A percentile compares a stretch with the other conserved stretches of the same genome.
phyloP scores from a whole-genome alignment of 2,113 vertebrate genomes.

The Haliaeetus leucogaster region DNA sequence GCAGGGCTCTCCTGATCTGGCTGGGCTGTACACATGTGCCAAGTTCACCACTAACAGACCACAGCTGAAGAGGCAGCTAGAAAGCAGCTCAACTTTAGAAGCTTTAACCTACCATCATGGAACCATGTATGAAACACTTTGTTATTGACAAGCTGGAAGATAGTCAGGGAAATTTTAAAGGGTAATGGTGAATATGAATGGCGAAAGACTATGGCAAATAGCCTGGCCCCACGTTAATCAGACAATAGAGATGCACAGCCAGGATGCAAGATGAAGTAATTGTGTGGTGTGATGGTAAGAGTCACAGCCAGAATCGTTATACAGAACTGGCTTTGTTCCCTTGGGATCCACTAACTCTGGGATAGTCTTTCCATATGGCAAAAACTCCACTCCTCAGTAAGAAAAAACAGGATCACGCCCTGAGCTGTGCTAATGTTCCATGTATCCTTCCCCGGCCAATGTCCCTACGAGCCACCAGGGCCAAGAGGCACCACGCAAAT shows the following conservation, averaged over 20 bases:
- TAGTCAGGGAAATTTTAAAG: background rate
- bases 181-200: background rate
- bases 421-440: background rate
- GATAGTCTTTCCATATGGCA: slow-evolving; percentile 16
- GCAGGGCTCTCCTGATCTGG: background rate
- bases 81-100: background rate
- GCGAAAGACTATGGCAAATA: background rate
- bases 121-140: background rate
- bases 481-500: background rate
- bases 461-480: background rate
- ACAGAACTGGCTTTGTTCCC: background rate
- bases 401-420: background rate
- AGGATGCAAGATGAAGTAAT: background rate
- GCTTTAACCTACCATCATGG: background rate
- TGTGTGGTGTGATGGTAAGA: background rate
- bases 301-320: background rate
- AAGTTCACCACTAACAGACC: background rate
- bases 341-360: background rate
- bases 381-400: background rate
- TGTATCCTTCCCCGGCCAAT: background rate
- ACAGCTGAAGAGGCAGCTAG: background rate
- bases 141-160: background rate
- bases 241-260: background rate
- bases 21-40: background rate
- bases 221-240: background rate